These are phyloP conservation scores for Drosophila mauritiana DNA, from an alignment of 1,140 invertebrate genomes.

Conservation along the genomic window DNA sequence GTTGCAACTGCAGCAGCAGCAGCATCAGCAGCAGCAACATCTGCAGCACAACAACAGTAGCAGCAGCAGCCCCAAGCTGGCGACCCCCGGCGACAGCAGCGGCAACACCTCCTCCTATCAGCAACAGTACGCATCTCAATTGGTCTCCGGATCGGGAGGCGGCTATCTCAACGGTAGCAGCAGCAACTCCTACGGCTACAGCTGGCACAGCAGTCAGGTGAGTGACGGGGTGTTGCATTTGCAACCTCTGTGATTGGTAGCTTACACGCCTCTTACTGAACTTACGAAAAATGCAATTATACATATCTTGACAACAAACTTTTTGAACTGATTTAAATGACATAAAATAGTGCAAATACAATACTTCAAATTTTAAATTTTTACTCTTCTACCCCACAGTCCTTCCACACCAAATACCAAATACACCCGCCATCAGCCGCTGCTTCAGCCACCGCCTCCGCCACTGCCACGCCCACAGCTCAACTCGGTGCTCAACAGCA, in stretches of 20 bases:
- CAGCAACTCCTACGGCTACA: constrained; percentile 72
- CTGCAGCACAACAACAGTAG: constrained; percentile 61
- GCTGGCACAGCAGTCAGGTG: constrained; percentile 83
- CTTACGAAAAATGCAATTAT: too few relatives aligned
- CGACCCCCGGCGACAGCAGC: constrained; percentile 66
- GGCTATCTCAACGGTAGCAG: constrained; percentile 74
- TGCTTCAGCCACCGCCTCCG: constrained; percentile 44
- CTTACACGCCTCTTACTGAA: not conserved
- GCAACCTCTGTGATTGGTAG: not conserved
- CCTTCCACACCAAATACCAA: constrained; percentile 84
- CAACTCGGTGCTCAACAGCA: constrained; percentile 72
- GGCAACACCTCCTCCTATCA: constrained; percentile 84
- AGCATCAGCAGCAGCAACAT: constrained; percentile 49
- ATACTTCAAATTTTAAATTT: too few relatives aligned
- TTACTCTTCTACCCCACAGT: constrained; percentile 45
- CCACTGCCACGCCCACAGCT: constrained; percentile 78
- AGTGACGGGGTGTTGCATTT: constrained; percentile 24
- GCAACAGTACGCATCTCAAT: constrained; percentile 83
- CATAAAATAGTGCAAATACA: too few relatives aligned
- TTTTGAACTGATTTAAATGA: too few relatives aligned
- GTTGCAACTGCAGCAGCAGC: constrained; percentile 67
- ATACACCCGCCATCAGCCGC: constrained; percentile 84
- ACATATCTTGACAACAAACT: too few relatives aligned
- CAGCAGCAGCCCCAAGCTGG: constrained; percentile 67
- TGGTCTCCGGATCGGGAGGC: constrained; percentile 56